phyloP scores from a whole-genome alignment of 2,797 vertebrate species.

The Eulemur coronatus region DNA sequence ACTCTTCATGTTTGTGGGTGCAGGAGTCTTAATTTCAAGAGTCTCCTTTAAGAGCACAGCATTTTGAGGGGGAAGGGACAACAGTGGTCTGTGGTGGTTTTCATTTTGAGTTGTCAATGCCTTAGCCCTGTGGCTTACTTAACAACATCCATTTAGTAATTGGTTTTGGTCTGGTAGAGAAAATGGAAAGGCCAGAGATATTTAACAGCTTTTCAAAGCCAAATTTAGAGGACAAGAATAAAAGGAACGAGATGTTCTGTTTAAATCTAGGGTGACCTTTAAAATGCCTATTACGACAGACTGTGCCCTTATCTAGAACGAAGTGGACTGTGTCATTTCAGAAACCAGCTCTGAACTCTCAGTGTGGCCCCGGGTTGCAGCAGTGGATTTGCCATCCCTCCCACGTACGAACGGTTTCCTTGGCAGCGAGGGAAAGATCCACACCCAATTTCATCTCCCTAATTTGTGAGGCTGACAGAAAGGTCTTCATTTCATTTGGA shows the following conservation, averaged over 20 bases:
- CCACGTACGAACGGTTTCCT: not conserved
- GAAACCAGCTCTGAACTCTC: slow-evolving; percentile 8
- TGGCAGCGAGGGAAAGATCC: not conserved
- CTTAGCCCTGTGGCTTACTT: slow-evolving; percentile 57
- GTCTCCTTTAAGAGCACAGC: not conserved
- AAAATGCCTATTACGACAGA: not conserved
- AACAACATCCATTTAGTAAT: not conserved
- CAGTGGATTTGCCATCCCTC: not conserved
- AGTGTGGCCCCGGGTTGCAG: not conserved
- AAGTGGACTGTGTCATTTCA: not conserved
- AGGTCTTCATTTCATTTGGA: not conserved
- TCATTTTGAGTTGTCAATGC: slow-evolving; percentile 5
- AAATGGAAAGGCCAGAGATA: slow-evolving; percentile 70
- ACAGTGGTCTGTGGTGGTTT: not conserved
- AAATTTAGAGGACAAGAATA: slow-evolving; percentile 51
- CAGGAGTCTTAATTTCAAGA: slow-evolving; percentile 51
- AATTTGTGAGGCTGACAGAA: not conserved
- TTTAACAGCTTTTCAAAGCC: slow-evolving; percentile 49
- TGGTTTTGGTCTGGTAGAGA: slow-evolving; percentile 64
- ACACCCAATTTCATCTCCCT: not conserved
- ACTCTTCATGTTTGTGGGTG: not conserved
- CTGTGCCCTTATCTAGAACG: not conserved
- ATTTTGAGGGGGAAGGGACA: accelerated
- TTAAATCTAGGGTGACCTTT: slow-evolving; percentile 25
- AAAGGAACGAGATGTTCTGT: not conserved